A percentile compares a stretch with the other conserved stretches of the same genome.
phyloP scores from a whole-genome alignment of 2,797 vertebrate genomes.

The Silurus aristotelis region DNA sequence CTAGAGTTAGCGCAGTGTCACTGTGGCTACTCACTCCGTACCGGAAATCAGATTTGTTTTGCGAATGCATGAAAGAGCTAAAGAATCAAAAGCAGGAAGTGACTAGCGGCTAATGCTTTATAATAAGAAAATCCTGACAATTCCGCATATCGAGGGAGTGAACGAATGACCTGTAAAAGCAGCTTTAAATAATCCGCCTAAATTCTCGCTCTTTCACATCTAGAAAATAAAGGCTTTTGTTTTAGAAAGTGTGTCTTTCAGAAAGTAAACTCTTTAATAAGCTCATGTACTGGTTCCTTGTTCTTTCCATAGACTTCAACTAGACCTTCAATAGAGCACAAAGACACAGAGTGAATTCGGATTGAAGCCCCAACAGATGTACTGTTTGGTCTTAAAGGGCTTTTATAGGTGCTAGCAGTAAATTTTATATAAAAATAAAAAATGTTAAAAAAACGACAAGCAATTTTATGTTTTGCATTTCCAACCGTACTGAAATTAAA shows the following conservation, averaged over 20 bases:
- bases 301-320: conserved; percentile 5
- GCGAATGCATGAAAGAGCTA: too few relatives aligned
- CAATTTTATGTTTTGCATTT: too few relatives aligned
- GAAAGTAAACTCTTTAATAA: neutral
- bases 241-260: conserved; percentile 3
- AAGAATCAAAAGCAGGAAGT: too few relatives aligned
- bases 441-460: too few relatives aligned
- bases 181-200: conserved; percentile 43
- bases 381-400: conserved; percentile 18
- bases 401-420: conserved; percentile 37
- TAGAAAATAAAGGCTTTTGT: conserved; percentile 15
- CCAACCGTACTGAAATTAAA: too few relatives aligned
- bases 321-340: neutral
- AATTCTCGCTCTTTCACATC: neutral
- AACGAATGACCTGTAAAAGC: conserved; percentile 37
- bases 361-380: neutral
- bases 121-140: too few relatives aligned
- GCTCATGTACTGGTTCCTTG: conserved; percentile 13
- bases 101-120: too few relatives aligned
- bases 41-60: too few relatives aligned
- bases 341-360: neutral
- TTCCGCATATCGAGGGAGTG: too few relatives aligned
- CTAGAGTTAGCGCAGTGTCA: too few relatives aligned
- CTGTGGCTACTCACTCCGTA: too few relatives aligned
- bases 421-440: neutral